These are phyloP conservation scores for Drosophila saltans DNA, from an alignment of 1,140 invertebrate genomes.

Conservation along the genomic window DNA sequence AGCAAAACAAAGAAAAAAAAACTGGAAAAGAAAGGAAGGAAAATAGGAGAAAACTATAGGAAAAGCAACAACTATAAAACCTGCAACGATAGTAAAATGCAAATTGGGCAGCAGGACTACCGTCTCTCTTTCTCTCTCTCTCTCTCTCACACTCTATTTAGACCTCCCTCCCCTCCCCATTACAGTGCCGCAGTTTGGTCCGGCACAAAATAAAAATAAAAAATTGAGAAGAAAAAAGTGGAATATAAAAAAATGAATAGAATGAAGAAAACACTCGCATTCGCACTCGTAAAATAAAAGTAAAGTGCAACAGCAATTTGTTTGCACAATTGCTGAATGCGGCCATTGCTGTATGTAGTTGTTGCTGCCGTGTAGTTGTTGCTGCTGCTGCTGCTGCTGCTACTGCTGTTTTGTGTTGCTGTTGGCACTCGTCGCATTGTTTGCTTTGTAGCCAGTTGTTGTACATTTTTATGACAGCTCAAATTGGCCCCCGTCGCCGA, in stretches of 20 bases:
- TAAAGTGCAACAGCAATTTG: conserved; percentile 81
- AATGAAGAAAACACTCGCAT: conserved; percentile 66
- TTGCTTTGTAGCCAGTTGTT: conserved; percentile 79
- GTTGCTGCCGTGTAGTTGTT: conserved; percentile 38
- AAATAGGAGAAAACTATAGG: conserved; percentile 8
- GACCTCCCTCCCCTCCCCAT: background rate
- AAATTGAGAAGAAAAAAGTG: background rate
- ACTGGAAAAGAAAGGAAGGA: background rate
- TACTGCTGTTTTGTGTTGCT: conserved; percentile 54
- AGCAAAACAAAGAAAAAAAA: conserved; percentile 12
- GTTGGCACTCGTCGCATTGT: conserved; percentile 79
- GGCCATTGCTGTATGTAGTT: conserved; percentile 64
- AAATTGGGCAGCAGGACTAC: conserved; percentile 58
- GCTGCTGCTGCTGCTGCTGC: conserved; percentile 30
- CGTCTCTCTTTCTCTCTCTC: conserved; percentile 26
- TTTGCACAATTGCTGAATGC: conserved; percentile 80
- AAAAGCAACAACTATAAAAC: conserved; percentile 76
- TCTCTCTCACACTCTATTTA: background rate
- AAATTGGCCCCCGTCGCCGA: conserved; percentile 76
- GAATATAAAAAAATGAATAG: conserved; percentile 8
- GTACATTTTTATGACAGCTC: conserved; percentile 80
- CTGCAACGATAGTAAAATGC: conserved; percentile 79
- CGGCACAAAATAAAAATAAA: conserved; percentile 37
- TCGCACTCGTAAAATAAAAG: conserved; percentile 81
- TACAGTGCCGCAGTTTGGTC: conserved; percentile 31